phyloP scores from a whole-genome alignment of 1,140 invertebrate genomes.

The Drosophila chauvacae region DNA sequence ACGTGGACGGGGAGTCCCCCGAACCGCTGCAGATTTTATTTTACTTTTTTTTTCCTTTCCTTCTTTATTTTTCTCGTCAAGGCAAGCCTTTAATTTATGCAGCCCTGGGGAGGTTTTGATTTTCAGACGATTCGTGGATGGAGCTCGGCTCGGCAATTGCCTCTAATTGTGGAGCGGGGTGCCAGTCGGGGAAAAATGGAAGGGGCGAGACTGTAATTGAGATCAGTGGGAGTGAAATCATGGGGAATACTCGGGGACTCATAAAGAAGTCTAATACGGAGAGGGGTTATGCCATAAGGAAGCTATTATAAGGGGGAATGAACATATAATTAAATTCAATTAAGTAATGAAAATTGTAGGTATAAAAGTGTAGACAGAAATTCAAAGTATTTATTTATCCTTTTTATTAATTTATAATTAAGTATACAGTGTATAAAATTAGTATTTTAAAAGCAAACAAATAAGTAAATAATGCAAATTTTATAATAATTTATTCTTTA shows the following conservation, averaged over 20 bases:
- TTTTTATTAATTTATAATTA: too few species aligned
- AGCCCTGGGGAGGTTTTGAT: constrained; percentile 77
- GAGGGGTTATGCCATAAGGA: not conserved
- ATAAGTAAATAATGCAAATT: too few species aligned
- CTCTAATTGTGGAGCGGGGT: constrained; percentile 52
- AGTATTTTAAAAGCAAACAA: too few species aligned
- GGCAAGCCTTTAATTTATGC: constrained; percentile 82
- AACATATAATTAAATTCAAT: too few species aligned
- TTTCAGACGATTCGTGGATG: constrained; percentile 47
- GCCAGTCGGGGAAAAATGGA: constrained; percentile 7
- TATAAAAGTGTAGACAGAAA: too few species aligned
- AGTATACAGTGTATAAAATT: too few species aligned
- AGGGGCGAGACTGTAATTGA: constrained; percentile 40
- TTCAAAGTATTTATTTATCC: too few species aligned
- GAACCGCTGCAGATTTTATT: constrained; percentile 43
- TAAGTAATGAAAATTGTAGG: not conserved
- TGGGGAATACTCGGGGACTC: not conserved
- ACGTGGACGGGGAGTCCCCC: constrained; percentile 21
- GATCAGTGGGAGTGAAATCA: constrained; percentile 45
- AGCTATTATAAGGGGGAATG: not conserved
- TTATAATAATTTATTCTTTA: too few species aligned
- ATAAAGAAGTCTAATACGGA: constrained; percentile 1
- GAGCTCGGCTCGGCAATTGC: constrained; percentile 40
- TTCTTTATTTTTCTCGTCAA: constrained; percentile 38
- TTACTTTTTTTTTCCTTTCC: not conserved